Percentiles rank a stretch among this genome's conserved stretches.
phyloP scores from a whole-genome alignment of 2,888 invertebrate species.

The Horisme vitalbata region DNA sequence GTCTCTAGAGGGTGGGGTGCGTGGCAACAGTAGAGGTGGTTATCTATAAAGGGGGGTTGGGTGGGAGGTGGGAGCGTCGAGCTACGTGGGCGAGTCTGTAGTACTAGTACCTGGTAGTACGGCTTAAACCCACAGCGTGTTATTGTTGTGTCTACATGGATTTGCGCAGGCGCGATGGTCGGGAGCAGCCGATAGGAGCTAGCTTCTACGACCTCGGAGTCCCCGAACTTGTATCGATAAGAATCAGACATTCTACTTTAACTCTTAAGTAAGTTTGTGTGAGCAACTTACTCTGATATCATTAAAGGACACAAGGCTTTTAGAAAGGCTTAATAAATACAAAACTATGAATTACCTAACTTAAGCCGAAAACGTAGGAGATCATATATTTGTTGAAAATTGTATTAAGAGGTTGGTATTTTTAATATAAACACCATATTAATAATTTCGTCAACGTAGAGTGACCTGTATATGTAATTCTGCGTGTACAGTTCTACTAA shows the following conservation, averaged over 20 bases:
- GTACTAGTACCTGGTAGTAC: conserved; percentile 81
- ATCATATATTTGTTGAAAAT: too few relatives aligned
- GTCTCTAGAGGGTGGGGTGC: conserved; percentile 47
- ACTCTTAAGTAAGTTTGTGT: conserved; percentile 14
- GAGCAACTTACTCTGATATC: too few relatives aligned
- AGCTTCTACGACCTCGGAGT: conserved; percentile 24
- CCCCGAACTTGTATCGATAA: conserved; percentile 68
- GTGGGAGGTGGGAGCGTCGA: conserved; percentile 42
- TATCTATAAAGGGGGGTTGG: conserved; percentile 33
- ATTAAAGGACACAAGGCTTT: too few relatives aligned
- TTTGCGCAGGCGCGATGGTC: conserved; percentile 62
- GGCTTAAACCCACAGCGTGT: conserved; percentile 64
- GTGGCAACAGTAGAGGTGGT: conserved; percentile 63
- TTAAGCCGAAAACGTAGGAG: too few relatives aligned
- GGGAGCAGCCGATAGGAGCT: conserved; percentile 28
- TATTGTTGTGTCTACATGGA: conserved; percentile 75
- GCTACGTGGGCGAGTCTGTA: conserved; percentile 82
- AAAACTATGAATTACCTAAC: too few relatives aligned
- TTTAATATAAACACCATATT: too few relatives aligned
- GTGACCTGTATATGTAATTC: too few relatives aligned
- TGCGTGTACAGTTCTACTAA: too few relatives aligned
- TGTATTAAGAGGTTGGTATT: too few relatives aligned
- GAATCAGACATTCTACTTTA: conserved; percentile 24
- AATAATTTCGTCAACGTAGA: too few relatives aligned
- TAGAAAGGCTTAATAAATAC: too few relatives aligned